Evolutionary conservation across 2,797 vertebrate genomes (phyloP), one percentile per base, ranked within the genome.

Genomic region (Toxotes lorentzi): DNA sequence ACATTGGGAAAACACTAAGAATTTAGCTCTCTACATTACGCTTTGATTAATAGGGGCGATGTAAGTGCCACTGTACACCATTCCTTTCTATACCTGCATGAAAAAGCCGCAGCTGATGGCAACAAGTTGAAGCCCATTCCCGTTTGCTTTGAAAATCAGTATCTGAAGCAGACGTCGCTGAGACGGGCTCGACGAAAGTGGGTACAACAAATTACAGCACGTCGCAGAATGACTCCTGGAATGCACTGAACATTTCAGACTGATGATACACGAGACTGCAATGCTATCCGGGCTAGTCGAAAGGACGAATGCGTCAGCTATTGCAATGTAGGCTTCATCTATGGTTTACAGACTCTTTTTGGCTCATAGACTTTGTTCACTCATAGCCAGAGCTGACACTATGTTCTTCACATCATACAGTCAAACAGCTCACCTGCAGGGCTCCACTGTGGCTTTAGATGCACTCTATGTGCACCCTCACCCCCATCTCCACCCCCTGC

Each of bases 71-170:
- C 51, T 17, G 4, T 27, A 4, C 1, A 0, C n/a, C 12, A 12
- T 38, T 58, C 32, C 21, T 65, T 24, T 59, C 43, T 57, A 30
- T 58, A 50, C 47, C 57, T 32, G 21, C 45, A 17, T 5, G 14
- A 61, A 76, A 58, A 57, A 54, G 32, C 40, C 34, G 34, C 45
- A 30, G 8, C 48, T 38, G 38, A 73, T 43, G 30, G 58, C 60
- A 79, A 81, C 64, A 77, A 71, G 79, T 65, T n/a, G 17, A 57
- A 51, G 43, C 78, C 14, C 45, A 14, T 75, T 60, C 66, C 41
- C 35, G 51, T n/a, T 58, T 14, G 40, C 54, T 82, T 76, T 73
- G 24, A 50, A 60, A 60, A 32, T 51, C 38, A 1, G 32, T 7
- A 30, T 47, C 11, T 74, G 2, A 70, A 41, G 30, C 9, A 23